Percentiles rank a stretch among this genome's conserved stretches.
Evolutionary conservation across 2,113 vertebrate species (phyloP).

Genomic region (Hydropotes inermis): DNA sequence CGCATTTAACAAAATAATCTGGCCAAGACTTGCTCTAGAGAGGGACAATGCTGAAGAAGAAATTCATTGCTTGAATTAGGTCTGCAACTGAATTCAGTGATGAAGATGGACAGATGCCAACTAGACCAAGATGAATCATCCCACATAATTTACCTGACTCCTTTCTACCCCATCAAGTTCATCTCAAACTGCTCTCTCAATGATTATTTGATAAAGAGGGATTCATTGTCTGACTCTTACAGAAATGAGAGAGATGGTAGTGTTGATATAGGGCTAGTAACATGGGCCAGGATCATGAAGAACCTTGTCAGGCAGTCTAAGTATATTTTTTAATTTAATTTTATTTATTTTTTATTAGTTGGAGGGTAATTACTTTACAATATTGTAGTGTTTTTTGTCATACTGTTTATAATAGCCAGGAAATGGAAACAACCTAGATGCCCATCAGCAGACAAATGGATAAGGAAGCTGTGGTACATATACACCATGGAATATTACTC

Average conservation of each 20-base stretch:
- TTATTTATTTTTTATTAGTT: no score
- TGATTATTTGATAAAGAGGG: background rate
- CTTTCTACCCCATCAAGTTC: background rate
- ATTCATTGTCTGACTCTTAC: background rate
- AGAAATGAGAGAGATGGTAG: background rate
- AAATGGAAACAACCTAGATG: no score
- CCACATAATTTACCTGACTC: background rate
- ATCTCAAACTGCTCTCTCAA: background rate
- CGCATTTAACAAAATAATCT: background rate
- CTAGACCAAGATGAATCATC: rapidly evolving
- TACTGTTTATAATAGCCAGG: no score
- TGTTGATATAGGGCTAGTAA: background rate
- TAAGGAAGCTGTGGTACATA: no score
- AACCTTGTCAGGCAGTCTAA: background rate
- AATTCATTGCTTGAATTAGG: background rate
- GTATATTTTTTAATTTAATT: background rate
- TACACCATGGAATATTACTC: no score
- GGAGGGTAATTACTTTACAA: no score
- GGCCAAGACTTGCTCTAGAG: background rate
- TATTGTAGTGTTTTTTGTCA: no score
- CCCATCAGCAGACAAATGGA: no score
- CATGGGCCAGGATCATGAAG: background rate
- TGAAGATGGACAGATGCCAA: background rate
- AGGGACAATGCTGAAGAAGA: background rate
- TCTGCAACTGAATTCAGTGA: background rate